Conservation (phyloP, 2,888 invertebrate genomes). For the Hedya salicella region DNA sequence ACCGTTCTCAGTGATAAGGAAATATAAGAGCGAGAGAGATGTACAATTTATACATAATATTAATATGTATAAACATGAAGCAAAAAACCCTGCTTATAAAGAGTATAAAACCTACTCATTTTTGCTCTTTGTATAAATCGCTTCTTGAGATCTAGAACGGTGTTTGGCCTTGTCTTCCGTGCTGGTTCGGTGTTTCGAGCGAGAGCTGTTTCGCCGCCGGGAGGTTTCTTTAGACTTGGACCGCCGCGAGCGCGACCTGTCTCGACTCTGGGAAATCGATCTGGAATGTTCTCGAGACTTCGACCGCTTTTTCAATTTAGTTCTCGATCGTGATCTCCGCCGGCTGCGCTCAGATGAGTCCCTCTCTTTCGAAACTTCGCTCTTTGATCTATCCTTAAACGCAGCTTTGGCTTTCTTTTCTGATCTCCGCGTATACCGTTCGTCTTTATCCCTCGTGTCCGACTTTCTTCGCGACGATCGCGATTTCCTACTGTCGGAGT, state of each 20-base stretch:
- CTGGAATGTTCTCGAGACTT: conserved; percentile 63
- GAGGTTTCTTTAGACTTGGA: conserved; percentile 54
- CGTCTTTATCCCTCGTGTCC: conserved; percentile 63
- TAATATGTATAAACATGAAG: too few relatives aligned
- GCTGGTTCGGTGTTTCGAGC: conserved; percentile 58
- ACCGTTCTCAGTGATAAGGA: too few relatives aligned
- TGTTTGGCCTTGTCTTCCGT: conserved; percentile 65
- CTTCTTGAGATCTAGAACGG: conserved; percentile 76
- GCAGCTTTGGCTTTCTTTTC: conserved; percentile 62
- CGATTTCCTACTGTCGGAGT: conserved; percentile 67
- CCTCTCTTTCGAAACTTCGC: conserved; percentile 62
- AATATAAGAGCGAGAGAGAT: too few relatives aligned
- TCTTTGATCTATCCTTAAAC: conserved; percentile 62
- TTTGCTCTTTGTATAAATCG: conserved; percentile 65
- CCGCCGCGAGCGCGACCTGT: conserved; percentile 57
- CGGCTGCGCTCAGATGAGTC: conserved; percentile 63
- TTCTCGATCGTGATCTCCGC: conserved; percentile 65
- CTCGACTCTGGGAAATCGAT: conserved; percentile 61
- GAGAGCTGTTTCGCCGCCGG: conserved; percentile 52
- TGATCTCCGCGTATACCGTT: conserved; percentile 64
- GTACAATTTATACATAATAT: too few relatives aligned
- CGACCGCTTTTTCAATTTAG: conserved; percentile 61
- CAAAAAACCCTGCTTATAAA: neutral
- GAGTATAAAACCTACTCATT: conserved; percentile 67
- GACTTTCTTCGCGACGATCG: conserved; percentile 68